A percentile compares a stretch with the other conserved stretches of the same genome.
Conservation (phyloP, 2,888 invertebrate species). For the Fragum fragum region DNA sequence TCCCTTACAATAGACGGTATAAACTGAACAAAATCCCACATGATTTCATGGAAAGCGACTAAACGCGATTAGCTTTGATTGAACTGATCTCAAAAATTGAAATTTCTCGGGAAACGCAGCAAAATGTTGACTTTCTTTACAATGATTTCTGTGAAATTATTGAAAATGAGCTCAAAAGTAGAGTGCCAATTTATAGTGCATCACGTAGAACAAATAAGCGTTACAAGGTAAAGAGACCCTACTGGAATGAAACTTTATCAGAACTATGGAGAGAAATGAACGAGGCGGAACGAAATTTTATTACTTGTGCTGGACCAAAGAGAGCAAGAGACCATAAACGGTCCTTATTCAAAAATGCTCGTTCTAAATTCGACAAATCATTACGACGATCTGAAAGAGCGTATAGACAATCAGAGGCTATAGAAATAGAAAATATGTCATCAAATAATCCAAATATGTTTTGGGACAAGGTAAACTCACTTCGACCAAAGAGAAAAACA, state of each 20-base stretch:
- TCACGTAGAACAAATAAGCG: slow-evolving; percentile 29
- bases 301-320: slow-evolving; percentile 7
- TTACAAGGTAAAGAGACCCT: slow-evolving; percentile 30
- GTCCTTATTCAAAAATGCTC: neutral
- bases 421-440: slow-evolving; percentile 39
- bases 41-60: neutral
- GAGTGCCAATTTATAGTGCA: slow-evolving; percentile 15
- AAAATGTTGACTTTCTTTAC: slow-evolving; percentile 8
- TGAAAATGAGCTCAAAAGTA: slow-evolving; percentile 33
- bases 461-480: slow-evolving; percentile 43
- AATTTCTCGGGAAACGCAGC: neutral
- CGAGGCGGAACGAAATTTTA: slow-evolving; percentile 12
- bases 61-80: neutral
- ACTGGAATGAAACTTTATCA: slow-evolving; percentile 39
- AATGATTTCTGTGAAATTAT: slow-evolving; percentile 7
- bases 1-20: no score
- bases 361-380: slow-evolving; percentile 26
- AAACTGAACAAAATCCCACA: no score
- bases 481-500: slow-evolving; percentile 39
- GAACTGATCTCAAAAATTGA: slow-evolving; percentile 15
- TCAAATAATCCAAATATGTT: slow-evolving; percentile 46
- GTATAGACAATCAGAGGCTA: slow-evolving; percentile 19
- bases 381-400: slow-evolving; percentile 31
- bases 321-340: neutral
- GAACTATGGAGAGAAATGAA: slow-evolving; percentile 33